Evolutionary conservation across 2,113 vertebrate genomes (phyloP).

Genomic region (Corythaeola cristata): DNA sequence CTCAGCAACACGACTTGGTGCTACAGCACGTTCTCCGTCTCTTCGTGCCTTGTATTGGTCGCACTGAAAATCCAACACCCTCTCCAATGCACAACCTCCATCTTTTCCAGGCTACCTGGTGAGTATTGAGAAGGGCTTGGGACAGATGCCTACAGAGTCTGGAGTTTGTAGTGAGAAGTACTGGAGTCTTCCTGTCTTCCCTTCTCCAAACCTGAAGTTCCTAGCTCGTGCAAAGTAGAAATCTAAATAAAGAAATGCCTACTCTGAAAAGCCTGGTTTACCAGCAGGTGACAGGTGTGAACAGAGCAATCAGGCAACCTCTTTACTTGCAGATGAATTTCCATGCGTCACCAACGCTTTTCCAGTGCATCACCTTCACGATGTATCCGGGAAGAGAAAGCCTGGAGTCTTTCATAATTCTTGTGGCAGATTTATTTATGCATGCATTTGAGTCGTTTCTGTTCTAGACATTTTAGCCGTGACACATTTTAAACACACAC

Average conservation of each 20-base stretch:
- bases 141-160: neutral
- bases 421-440: neutral
- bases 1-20: neutral
- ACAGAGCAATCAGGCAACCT: neutral
- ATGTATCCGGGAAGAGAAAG: neutral
- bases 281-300: neutral
- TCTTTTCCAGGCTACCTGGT: neutral
- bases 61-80: rapidly evolving
- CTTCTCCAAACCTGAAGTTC: neutral
- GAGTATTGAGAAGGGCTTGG: neutral
- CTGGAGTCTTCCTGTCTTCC: neutral
- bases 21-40: neutral
- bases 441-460: neutral
- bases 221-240: neutral
- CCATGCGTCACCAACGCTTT: neutral
- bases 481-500: neutral
- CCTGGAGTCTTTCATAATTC: neutral
- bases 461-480: neutral
- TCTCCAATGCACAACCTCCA: neutral
- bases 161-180: neutral
- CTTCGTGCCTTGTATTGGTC: neutral
- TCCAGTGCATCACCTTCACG: neutral
- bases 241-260: neutral
- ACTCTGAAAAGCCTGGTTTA: neutral
- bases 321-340: neutral